These are phyloP conservation scores for Taenioides sp. DNA, from an alignment of 2,797 vertebrate genomes.

Conservation along the genomic window DNA sequence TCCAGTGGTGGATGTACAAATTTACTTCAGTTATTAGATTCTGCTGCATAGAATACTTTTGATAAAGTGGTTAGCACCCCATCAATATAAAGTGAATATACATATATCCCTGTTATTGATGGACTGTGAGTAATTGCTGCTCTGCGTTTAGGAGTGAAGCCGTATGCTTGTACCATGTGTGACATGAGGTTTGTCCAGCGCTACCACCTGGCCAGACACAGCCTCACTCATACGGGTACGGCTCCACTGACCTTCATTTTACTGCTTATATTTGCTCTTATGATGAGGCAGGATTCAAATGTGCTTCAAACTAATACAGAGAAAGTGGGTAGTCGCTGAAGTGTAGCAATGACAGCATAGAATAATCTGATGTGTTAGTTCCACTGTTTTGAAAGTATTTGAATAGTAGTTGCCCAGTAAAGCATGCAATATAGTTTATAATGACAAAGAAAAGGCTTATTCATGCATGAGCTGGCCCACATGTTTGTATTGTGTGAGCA, in stretches of 20 bases:
- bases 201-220: slow-evolving; percentile 82
- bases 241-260: slow-evolving; percentile 68
- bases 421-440: not conserved
- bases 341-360: not conserved
- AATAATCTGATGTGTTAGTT: not conserved
- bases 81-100: slow-evolving; percentile 56
- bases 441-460: not conserved
- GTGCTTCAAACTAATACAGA: not conserved
- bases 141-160: slow-evolving; percentile 82
- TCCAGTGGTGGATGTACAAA: slow-evolving; percentile 70
- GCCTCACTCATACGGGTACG: slow-evolving; percentile 82
- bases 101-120: slow-evolving; percentile 53
- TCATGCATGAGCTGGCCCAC: slow-evolving; percentile 10
- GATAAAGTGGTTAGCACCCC: slow-evolving; percentile 66
- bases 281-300: not conserved
- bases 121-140: slow-evolving; percentile 71
- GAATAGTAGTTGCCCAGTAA: not conserved
- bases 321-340: not conserved
- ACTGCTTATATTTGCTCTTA: slow-evolving; percentile 3
- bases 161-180: slow-evolving; percentile 83
- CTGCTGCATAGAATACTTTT: slow-evolving; percentile 20
- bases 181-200: slow-evolving; percentile 83
- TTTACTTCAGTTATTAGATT: slow-evolving; percentile 40
- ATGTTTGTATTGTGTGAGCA: slow-evolving; percentile 55
- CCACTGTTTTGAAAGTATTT: not conserved